Conservation (phyloP, 2,888 invertebrate species). For the Callimorpha dominula region DNA sequence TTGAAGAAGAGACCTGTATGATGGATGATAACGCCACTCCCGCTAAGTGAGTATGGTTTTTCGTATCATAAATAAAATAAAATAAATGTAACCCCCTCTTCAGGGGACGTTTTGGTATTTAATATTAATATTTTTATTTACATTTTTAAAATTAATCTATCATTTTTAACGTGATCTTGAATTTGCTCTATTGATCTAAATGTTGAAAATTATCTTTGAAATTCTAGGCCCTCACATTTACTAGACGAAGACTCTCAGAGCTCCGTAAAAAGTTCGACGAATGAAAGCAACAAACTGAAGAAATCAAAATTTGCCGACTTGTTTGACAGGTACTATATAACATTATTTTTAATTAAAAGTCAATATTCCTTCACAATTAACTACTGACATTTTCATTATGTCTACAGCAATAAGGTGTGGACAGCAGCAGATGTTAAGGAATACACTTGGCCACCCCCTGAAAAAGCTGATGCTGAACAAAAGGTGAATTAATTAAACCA, state of each 20-base stretch:
- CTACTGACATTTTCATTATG: conserved; percentile 21
- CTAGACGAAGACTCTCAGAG: conserved; percentile 94
- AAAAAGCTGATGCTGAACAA: conserved; percentile 65
- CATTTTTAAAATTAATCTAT: neutral
- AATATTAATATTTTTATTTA: neutral
- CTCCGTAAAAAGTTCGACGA: conserved; percentile 92
- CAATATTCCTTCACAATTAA: neutral
- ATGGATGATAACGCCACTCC: conserved; percentile 89
- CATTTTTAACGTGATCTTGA: neutral
- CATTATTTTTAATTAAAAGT: neutral
- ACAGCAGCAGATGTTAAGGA: conserved; percentile 96
- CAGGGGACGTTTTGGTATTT: neutral
- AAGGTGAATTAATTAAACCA: conserved; percentile 61
- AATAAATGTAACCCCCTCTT: too few relatives aligned
- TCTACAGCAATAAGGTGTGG: conserved; percentile 86
- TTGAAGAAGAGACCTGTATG: conserved; percentile 92
- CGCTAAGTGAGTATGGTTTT: conserved; percentile 74
- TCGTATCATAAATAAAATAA: too few relatives aligned
- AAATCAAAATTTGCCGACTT: conserved; percentile 82
- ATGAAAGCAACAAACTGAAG: conserved; percentile 87
- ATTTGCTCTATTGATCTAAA: neutral
- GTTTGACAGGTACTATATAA: conserved; percentile 76
- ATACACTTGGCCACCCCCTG: conserved; percentile 95
- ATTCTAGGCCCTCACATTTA: conserved; percentile 76
- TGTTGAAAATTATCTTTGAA: conserved; percentile 1